Conservation (phyloP, 1,140 invertebrate genomes). For the Harpegnathos saltator region DNA sequence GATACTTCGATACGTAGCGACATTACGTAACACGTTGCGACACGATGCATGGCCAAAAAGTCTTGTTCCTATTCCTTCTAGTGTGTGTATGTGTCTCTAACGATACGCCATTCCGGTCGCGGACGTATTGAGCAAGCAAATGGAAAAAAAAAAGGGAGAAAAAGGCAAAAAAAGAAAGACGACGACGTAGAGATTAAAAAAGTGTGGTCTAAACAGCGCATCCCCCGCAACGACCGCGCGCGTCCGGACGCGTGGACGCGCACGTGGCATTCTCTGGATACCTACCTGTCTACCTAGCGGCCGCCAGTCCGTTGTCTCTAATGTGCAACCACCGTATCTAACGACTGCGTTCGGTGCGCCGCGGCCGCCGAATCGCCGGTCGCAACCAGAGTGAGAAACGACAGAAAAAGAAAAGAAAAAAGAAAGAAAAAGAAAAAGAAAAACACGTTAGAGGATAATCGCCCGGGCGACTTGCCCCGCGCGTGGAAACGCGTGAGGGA, state of each 20-base stretch:
- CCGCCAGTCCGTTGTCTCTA: conserved; percentile 32
- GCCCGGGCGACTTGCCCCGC: conserved; percentile 56
- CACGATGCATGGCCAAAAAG: conserved; percentile 73
- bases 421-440: neutral
- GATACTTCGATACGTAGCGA: conserved; percentile 35
- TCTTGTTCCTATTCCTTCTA: conserved; percentile 78
- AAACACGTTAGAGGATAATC: conserved; percentile 32
- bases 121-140: conserved; percentile 37
- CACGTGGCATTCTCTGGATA: conserved; percentile 54
- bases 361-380: conserved; percentile 53
- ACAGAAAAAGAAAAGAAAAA: neutral
- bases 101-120: conserved; percentile 57
- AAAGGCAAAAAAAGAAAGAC: neutral
- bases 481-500: conserved; percentile 54
- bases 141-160: neutral
- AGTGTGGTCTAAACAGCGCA: conserved; percentile 33
- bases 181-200: neutral
- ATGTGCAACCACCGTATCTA: conserved; percentile 47
- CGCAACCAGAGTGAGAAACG: conserved; percentile 55
- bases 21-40: conserved; percentile 47
- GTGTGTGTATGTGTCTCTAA: conserved; percentile 56
- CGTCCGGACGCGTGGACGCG: conserved; percentile 27
- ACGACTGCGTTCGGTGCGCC: conserved; percentile 47
- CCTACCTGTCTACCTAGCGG: conserved; percentile 2
- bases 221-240: conserved; percentile 24